Evolutionary conservation across 2,888 invertebrate genomes (phyloP).

Genomic region (Dione vanillae): DNA sequence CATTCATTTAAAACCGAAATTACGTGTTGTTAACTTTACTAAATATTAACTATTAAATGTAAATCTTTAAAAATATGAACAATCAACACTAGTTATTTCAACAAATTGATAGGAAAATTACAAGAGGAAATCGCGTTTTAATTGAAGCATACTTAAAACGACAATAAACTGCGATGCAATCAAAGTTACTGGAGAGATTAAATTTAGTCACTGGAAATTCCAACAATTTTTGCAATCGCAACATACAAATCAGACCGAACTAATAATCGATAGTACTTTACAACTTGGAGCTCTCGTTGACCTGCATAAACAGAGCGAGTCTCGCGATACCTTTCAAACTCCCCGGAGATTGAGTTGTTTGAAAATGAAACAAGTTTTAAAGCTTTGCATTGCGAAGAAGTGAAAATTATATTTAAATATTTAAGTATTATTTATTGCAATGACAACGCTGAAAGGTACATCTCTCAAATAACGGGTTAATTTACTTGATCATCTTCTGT

Average conservation of each 20-base stretch:
- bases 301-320: slow-evolving; percentile 42
- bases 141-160: slow-evolving; percentile 9
- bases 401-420: slow-evolving; percentile 34
- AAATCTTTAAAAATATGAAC: neutral
- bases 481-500: too few species aligned
- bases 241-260: slow-evolving; percentile 40
- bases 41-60: neutral
- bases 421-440: slow-evolving; percentile 27
- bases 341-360: slow-evolving; percentile 39
- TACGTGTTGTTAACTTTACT: too few species aligned
- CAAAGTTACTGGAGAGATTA: slow-evolving; percentile 1
- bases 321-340: slow-evolving; percentile 43
- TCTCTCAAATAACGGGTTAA: too few species aligned
- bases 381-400: slow-evolving; percentile 38
- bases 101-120: neutral
- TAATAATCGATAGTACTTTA: slow-evolving; percentile 45
- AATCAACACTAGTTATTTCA: slow-evolving; percentile 1
- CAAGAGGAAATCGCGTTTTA: neutral
- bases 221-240: slow-evolving; percentile 32
- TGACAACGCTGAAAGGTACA: too few species aligned
- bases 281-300: slow-evolving; percentile 43
- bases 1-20: too few species aligned
- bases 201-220: slow-evolving; percentile 16
- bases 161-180: too few species aligned
- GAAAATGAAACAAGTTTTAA: slow-evolving; percentile 43